phyloP scores from a whole-genome alignment of 2,113 vertebrate species.

The Epinephelus moara region DNA sequence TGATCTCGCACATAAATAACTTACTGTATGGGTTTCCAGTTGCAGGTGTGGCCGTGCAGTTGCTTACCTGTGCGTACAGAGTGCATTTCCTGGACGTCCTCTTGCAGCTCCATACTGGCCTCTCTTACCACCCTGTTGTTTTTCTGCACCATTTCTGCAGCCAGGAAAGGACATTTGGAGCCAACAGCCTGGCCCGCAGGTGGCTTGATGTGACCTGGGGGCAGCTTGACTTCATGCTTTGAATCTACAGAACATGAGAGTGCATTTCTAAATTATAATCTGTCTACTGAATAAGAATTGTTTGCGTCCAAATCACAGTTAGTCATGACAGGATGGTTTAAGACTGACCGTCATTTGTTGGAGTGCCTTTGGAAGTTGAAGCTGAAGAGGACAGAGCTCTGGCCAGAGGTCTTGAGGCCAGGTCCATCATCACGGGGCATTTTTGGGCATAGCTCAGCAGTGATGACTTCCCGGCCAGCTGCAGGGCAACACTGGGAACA shows the following conservation, averaged over 20 bases:
- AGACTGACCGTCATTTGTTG: slow-evolving; percentile 82
- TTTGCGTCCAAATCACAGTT: not conserved
- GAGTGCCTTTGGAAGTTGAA: slow-evolving; percentile 75
- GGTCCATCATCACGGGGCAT: slow-evolving; percentile 93
- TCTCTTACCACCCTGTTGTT: slow-evolving; percentile 87
- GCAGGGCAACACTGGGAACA: slow-evolving; percentile 88
- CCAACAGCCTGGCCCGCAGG: slow-evolving; percentile 74
- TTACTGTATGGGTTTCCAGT: no score
- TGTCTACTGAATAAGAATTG: not conserved
- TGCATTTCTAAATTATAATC: not conserved
- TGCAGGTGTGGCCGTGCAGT: no score
- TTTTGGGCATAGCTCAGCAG: slow-evolving; percentile 89
- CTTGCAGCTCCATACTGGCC: slow-evolving; percentile 90
- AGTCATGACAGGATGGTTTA: not conserved
- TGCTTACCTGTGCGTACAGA: slow-evolving; percentile 82
- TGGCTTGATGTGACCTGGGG: slow-evolving; percentile 69
- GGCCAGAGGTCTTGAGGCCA: slow-evolving; percentile 79
- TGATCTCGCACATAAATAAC: not conserved
- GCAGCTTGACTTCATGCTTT: slow-evolving; percentile 54
- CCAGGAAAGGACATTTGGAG: slow-evolving; percentile 93
- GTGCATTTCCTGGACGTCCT: slow-evolving; percentile 91
- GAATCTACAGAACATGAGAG: slow-evolving; percentile 15
- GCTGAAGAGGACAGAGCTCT: slow-evolving; percentile 85
- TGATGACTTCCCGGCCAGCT: slow-evolving; percentile 87
- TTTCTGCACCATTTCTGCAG: slow-evolving; percentile 89